Base-by-base conservation (phyloP, 1,140 invertebrate genomes). In the Diabrotica undecimpunctata region DNA sequence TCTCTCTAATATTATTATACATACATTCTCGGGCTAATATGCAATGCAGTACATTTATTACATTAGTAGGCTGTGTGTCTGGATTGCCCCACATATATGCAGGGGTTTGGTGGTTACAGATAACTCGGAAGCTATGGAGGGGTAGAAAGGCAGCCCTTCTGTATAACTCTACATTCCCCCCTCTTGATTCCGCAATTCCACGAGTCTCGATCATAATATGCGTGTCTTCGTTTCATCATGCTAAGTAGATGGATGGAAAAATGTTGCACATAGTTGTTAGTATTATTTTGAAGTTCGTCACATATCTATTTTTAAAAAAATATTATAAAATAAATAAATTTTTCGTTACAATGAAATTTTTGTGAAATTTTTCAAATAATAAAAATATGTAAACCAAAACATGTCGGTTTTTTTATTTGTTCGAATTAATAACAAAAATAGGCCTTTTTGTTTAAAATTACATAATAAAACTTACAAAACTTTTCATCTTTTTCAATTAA, bases 41-140 rank as follows among this genome's bases (percentile, higher is more conserved):
- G 68, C 67, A 66, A 66, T 71, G 70, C 67, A 61, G 70, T 65
- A 69, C 68, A 71, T 71, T 71, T 71, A 71, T 71, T 67, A 69
- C 65, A 67, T 71, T 71, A 71, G 61, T 66, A 69, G 59, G 66
- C 60, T 64, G 62, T 67, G 61, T 12, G 66, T 57, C 54, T 62
- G 66, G 61, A 66, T 71, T 66, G 69, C 57, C 57, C 64, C 64
- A 61, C 61, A 68, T 62, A 60, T 59, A 62, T 59, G 64, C 54
- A 50, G 54, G 62, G 59, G 61, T 61, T n/a, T 64, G 61, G 67
- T 61, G 65, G 67, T 66, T 69, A 64, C 61, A 68, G 67, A 68
- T 68, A 68, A 66, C 67, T 68, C 64, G 41, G 41, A 46, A 46
- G 41, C 41, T 8, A 46, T 46, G n/a, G 50, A 13, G 46, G 64